These are phyloP conservation scores for Thalpophila matura DNA, from an alignment of 2,888 invertebrate genomes.

Conservation along the genomic window DNA sequence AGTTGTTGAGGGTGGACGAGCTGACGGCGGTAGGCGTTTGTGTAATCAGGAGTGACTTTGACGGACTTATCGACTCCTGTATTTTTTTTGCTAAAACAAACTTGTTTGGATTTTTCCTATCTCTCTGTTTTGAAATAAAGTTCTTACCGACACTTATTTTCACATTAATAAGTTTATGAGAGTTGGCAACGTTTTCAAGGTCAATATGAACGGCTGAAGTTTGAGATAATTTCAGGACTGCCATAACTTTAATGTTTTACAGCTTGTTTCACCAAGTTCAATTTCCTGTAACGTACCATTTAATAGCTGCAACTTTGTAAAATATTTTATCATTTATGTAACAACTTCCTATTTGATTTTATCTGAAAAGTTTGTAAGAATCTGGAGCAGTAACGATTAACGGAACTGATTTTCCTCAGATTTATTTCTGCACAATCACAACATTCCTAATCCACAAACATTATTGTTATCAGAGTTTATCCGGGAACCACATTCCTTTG, in stretches of 20 bases:
- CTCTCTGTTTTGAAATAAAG: not conserved
- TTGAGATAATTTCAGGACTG: constrained; percentile 20
- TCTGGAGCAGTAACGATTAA: not conserved
- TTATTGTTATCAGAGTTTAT: constrained; percentile 3
- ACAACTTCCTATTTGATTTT: not conserved
- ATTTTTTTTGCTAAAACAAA: constrained; percentile 6
- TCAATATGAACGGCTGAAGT: constrained; percentile 20
- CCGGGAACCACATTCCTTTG: constrained; percentile 1
- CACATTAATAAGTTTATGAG: constrained; percentile 14
- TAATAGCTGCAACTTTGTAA: constrained; percentile 7
- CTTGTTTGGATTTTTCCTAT: not conserved
- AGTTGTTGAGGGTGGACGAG: constrained; percentile 50
- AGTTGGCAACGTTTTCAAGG: constrained; percentile 25
- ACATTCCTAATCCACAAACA: not conserved
- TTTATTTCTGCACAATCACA: not conserved
- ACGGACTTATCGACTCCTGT: constrained; percentile 19
- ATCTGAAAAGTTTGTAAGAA: not conserved
- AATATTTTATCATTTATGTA: not conserved
- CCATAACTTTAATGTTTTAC: constrained; percentile 16
- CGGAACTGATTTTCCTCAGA: not conserved
- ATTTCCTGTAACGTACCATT: constrained; percentile 7
- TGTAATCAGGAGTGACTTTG: constrained; percentile 51
- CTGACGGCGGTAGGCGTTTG: constrained; percentile 33
- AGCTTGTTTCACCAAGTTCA: constrained; percentile 1
- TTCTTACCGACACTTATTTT: constrained; percentile 8